Evolutionary conservation across 2,113 vertebrate species (phyloP), one percentile per base, ranked within the genome.

Genomic region (Rhinoderma darwinii): DNA sequence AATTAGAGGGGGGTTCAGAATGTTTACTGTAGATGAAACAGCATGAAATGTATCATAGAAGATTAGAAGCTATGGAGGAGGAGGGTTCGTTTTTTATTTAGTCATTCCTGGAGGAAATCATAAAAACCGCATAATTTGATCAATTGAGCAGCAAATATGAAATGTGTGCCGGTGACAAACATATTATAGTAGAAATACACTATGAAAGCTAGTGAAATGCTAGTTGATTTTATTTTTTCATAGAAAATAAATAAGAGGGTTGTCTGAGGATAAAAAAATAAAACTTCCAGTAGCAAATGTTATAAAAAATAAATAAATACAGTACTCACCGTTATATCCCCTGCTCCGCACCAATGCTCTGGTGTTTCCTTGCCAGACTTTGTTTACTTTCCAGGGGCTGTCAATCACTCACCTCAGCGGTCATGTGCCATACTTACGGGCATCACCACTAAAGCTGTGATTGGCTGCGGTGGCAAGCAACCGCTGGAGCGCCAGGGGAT

Each of bases 81-180:
- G 83, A 75, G 18, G 83, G 3, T 41, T 83, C n/a, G 5, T 35
- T 70, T 25, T 83, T 74, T 41, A 73, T 84, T 74, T 82, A 70
- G 12, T 77, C 89, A 81, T 83, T 22, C 88, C 89, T 88, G 88
- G 88, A 90, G 73, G 88, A 63, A 84, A 84, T 82, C 5, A 44
- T 54, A 78, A 82, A 66, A 80, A n/a, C n/a, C 44, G 5, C 56
- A 43, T n/a, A n/a, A n/a, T n/a, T 9, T 82, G 44, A 37, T 78
- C 27, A 82, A 82, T 56, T 25, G 20, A 43, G 18, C 37, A 66
- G 56, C n/a, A 41, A 44, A 27, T 66, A 43, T 44, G 11, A 63
- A 63, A 66, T 41, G 61, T 18, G 5, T 27, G n/a, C 12, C 27
- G 2, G 15, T 51, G 11, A 35, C 47, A 76, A 41, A 47, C 43